phyloP scores from a whole-genome alignment of 2,113 vertebrate genomes.

The Proteles cristata region DNA sequence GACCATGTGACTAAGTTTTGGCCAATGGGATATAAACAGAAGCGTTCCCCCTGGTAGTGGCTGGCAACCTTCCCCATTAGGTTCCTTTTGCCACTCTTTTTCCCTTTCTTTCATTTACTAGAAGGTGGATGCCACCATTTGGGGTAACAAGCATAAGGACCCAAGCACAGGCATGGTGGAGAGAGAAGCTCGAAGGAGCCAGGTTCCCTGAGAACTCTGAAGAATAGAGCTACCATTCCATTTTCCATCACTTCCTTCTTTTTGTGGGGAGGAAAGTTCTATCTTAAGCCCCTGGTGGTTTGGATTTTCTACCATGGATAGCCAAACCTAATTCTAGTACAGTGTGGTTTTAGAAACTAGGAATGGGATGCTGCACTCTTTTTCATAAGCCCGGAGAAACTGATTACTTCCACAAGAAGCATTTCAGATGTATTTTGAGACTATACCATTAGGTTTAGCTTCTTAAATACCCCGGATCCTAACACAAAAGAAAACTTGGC shows the following conservation, averaged over 20 bases:
- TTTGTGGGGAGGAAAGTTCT: background rate
- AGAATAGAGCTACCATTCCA: background rate
- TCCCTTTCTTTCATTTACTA: background rate
- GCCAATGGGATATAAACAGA: background rate
- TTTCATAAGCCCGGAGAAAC: background rate
- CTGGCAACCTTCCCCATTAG: background rate
- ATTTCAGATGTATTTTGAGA: background rate
- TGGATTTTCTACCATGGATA: background rate
- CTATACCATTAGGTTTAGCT: background rate
- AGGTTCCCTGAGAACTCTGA: background rate
- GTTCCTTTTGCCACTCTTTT: background rate
- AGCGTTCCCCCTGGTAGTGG: background rate
- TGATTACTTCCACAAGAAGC: background rate
- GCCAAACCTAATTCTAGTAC: background rate
- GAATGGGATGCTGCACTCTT: background rate
- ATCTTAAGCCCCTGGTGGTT: background rate
- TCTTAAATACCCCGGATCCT: background rate
- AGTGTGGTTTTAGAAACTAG: background rate
- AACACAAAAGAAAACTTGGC: background rate
- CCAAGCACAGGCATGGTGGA: background rate
- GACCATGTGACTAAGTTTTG: background rate
- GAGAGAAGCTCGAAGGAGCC: background rate
- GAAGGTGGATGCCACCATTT: background rate
- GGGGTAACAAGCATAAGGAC: background rate
- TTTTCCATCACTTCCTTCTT: background rate